Evolutionary conservation across 2,888 invertebrate genomes (phyloP), one percentile per base, ranked within the genome.

Genomic region (Choristoneura rosaceana): DNA sequence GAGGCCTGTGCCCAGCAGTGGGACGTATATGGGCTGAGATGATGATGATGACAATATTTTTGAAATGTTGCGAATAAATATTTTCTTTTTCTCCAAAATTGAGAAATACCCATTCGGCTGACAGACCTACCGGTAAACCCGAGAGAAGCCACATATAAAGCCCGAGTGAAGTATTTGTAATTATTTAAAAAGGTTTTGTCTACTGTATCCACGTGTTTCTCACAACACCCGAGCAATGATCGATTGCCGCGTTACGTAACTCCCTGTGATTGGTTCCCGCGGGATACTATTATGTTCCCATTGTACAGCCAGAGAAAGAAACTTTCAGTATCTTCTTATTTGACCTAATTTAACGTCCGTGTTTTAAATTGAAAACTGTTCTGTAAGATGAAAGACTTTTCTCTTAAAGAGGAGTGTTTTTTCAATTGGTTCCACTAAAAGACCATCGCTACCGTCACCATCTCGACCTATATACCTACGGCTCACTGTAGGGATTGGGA

Each of bases 261-360:
- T 70, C 63, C 63, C 43, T 47, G 69, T 59, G 69, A 70, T 70
- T 70, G 69, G 69, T 63, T 70, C 69, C 63, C 69, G 33, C 52
- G 69, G 69, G 63, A 58, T 63, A 69, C 38, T 62, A 70, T 63
- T 70, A 64, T 62, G 52, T 60, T 50, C 47, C 60, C 52, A 52
- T 69, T 69, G 61, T 62, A 62, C 62, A 69, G 43, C 62, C 43
- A 41, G 12, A n/a, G 34, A 52, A 61, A 69, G 50, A 64, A 45
- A 50, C 34, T 12, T n/a, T 5, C 17, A n/a, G 8, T 38, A 59
- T 59, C 59, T 58, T 52, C 50, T 55, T 25, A 55, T 55, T 55
- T 17, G 25, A 55, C 55, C 55, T 55, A 55, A 55, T 55, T 55
- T 55, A 25, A 55, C 55, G 55, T 3, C 47, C 55, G 12, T 25